Evolutionary conservation across 2,797 vertebrate genomes (phyloP), one percentile per base, ranked within the genome.

Genomic region (Molossus molossus): DNA sequence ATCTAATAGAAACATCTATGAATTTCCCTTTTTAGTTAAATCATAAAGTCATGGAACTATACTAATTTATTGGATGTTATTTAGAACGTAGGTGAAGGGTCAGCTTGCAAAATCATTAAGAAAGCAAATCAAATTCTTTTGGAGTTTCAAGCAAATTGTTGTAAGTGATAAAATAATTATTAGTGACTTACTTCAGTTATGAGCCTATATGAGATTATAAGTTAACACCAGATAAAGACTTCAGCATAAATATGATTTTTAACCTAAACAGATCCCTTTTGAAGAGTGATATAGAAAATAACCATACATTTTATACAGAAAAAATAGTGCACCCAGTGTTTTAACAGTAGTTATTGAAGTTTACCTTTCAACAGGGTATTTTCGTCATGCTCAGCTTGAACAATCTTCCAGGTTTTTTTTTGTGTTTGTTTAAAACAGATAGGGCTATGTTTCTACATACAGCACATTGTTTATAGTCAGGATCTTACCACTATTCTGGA

Each of bases 1-100:
- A 96, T 75, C 57, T 37, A 94, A 92, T 64, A 97, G 94, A 95
- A 97, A 96, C 37, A 73, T 58, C 37, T 95, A 73, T 48, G 62
- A 94, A 62, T 82, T 86, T 96, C 87, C 21, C 60, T 90, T 96
- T 48, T 79, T 70, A 91, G 27, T 79, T 87, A 91, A 96, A 95
- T 82, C 64, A 70, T 67, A 80, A 95, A 87, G 73, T 86, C 65
- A 72, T 8, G 70, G 57, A 82, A 80, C 17, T 85, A n/a, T 82
- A 70, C 11, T 81, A 45, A 91, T 88, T 94, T 87, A 73, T 5
- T 81, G 48, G 45, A 57, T 77, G 20, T 58, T 96, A 94, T 84
- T 95, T 86, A 95, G 90, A 95, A 94, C 6, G 76, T 80, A 65
- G 57, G n/a, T 95, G 84, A 45, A 91, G 50, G 48, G 58, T 69